These are phyloP conservation scores for Lophotriccus pileatus DNA, from an alignment of 2,797 vertebrate species.

Conservation along the genomic window DNA sequence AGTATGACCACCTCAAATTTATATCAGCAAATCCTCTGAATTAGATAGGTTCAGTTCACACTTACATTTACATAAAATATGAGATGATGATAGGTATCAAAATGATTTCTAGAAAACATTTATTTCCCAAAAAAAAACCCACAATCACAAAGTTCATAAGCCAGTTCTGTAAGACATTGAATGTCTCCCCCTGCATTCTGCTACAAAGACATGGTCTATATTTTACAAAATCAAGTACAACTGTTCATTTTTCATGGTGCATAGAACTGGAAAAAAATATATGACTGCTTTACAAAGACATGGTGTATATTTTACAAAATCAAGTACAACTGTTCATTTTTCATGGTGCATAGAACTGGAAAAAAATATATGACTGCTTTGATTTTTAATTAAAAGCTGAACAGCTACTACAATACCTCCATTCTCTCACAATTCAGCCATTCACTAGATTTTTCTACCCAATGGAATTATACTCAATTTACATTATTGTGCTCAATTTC, in stretches of 20 bases:
- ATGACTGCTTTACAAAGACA: not conserved
- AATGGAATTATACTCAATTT: not conserved
- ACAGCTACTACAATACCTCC: not conserved
- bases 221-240: not conserved
- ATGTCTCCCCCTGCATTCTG: not conserved
- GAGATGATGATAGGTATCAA: not conserved
- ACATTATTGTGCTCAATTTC: not conserved
- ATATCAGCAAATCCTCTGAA: not conserved
- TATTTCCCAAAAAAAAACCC: not conserved
- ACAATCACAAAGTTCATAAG: not conserved
- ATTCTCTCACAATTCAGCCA: not conserved
- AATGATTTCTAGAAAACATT: not conserved
- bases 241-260: not conserved
- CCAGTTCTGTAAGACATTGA: not conserved
- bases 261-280: not conserved
- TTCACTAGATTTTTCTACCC: not conserved
- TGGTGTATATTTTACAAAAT: not conserved
- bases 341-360: not conserved
- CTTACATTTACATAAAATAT: not conserved
- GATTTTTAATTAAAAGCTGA: not conserved
- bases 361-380: not conserved
- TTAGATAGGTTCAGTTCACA: not conserved
- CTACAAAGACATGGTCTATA: not conserved
- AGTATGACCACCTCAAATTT: not conserved
- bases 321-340: not conserved